Evolutionary conservation across 2,113 vertebrate genomes (phyloP).

Genomic region (Sinosuthora webbiana): DNA sequence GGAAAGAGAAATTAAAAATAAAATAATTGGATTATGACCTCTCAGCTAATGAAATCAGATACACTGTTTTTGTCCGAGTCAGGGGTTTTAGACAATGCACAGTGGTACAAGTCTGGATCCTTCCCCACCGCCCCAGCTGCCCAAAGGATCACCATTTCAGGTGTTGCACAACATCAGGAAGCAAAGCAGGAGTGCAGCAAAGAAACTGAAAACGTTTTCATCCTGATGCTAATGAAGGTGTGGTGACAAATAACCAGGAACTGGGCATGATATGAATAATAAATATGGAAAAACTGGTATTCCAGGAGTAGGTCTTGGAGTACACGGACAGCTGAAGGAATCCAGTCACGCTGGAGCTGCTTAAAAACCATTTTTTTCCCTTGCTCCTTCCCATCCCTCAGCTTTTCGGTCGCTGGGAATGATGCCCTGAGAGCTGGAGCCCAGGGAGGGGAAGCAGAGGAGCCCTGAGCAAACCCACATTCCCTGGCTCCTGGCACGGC

Average conservation of each 20-base stretch:
- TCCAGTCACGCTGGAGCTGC: background rate
- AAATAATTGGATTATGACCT: constrained; percentile 55
- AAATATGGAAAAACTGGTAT: background rate
- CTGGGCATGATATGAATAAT: constrained; percentile 25
- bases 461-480: background rate
- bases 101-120: background rate
- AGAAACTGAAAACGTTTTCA: background rate
- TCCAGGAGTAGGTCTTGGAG: constrained; percentile 30
- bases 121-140: background rate
- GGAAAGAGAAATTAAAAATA: constrained; percentile 58
- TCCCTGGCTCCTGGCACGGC: background rate
- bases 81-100: background rate
- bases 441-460: background rate
- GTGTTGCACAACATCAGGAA: background rate
- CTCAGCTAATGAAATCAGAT: constrained; percentile 23
- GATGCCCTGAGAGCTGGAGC: background rate
- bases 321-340: background rate
- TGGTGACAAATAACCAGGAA: constrained; percentile 37
- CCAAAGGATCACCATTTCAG: background rate
- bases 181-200: background rate
- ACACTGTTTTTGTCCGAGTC: background rate
- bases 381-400: background rate
- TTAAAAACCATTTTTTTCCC: background rate
- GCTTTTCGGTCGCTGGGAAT: background rate
- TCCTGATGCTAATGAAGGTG: constrained; percentile 3